Evolutionary conservation across 2,797 vertebrate genomes (phyloP), one percentile per base, ranked within the genome.

Genomic region (Brotula barbata): DNA sequence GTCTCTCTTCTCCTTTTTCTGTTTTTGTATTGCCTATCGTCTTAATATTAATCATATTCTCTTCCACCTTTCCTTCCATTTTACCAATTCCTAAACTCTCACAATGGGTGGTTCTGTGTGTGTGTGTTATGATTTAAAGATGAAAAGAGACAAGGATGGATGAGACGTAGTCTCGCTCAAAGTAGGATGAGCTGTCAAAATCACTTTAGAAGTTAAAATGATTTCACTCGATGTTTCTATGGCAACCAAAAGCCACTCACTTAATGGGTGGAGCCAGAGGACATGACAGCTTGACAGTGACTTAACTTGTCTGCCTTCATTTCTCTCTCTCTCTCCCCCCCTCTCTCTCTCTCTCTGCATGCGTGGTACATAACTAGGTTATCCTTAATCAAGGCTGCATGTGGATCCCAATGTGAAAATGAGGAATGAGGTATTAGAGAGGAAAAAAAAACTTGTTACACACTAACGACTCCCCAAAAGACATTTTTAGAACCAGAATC

Each of bases 121-220:
- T 59, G 41, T 48, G 39, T 52, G 16, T 40, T 39, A 15, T 5
- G 21, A 5, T 13, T 17, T 3, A 25, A 45, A 10, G 15, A 16
- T 11, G 22, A 14, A 17, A 33, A 33, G 55, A 68, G 37, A 63
- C 12, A 25, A 23, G 16, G 33, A 69, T 33, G 48, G 66, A 68
- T 68, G 17, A 55, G 64, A 71, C 53, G 62, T 65, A 67, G 58
- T 74, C 68, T 64, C 53, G 53, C 71, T 72, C 64, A 77, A 84
- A 77, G 64, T 68, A 62, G 72, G 68, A 33, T 61, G 71, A 83
- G 75, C 75, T 72, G 83, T 83, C 83, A 77, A 49, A 81, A 71
- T 66, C 61, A 64, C 75, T 84, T 71, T 70, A 69, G 57, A 77
- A 85, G 88, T 88, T 88, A 88, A 73, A 65, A 68, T 75, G 82